Conservation (phyloP, 2,113 vertebrate genomes). For the Myiozetetes cayanensis region DNA sequence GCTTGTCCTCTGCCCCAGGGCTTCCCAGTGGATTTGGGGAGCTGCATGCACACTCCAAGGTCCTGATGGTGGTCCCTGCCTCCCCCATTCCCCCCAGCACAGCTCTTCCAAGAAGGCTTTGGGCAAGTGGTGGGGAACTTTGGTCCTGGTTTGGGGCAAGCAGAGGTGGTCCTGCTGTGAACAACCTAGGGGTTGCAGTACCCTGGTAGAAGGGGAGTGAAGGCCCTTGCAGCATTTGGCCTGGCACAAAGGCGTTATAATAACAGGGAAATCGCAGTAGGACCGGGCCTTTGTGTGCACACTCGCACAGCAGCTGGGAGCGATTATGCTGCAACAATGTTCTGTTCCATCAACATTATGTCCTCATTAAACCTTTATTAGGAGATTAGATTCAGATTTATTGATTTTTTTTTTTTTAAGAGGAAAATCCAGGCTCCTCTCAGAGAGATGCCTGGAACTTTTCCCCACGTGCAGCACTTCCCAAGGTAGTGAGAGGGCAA, state of each 20-base stretch:
- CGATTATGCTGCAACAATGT: slow-evolving; percentile 68
- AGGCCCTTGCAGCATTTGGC: background rate
- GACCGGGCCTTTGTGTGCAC: slow-evolving; percentile 48
- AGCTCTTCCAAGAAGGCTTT: background rate
- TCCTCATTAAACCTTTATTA: slow-evolving; percentile 83
- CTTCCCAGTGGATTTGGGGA: background rate
- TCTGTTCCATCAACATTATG: slow-evolving; percentile 77
- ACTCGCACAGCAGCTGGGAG: slow-evolving; percentile 56
- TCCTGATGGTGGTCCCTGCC: too few species aligned
- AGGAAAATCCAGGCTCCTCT: slow-evolving; percentile 47
- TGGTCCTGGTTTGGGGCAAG: rapidly evolving
- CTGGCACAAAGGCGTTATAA: background rate
- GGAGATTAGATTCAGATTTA: slow-evolving; percentile 82
- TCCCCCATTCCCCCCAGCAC: background rate
- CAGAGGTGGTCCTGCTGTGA: background rate
- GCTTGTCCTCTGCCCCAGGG: rapidly evolving
- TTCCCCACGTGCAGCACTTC: background rate
- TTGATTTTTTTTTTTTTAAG: slow-evolving; percentile 65
- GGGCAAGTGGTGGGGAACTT: background rate
- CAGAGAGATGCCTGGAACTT: background rate
- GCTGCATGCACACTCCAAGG: rapidly evolving
- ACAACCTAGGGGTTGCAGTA: rapidly evolving
- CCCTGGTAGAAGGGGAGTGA: background rate
- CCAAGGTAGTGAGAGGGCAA: background rate
- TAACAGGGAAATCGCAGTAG: background rate